Percentiles rank a stretch among this genome's conserved stretches.
phyloP scores from a whole-genome alignment of 2,888 invertebrate species.

The Monochamus alternatus region DNA sequence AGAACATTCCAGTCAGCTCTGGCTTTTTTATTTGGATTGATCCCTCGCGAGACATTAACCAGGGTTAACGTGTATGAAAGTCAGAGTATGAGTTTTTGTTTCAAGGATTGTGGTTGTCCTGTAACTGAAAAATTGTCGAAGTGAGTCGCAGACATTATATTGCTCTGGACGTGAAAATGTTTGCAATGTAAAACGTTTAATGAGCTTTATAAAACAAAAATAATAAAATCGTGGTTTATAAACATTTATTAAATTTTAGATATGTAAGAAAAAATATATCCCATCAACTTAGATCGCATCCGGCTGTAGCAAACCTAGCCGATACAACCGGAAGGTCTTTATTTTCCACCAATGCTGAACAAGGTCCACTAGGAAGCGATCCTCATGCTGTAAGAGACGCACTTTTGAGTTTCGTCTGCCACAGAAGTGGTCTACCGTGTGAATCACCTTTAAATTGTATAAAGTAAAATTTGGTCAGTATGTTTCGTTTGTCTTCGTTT shows the following conservation, averaged over 20 bases:
- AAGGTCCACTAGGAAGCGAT: constrained; percentile 73
- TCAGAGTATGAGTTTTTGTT: constrained; percentile 89
- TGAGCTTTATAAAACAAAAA: too few species aligned
- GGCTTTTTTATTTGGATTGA: constrained; percentile 82
- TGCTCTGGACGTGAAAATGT: too few species aligned
- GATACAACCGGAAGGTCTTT: constrained; percentile 77
- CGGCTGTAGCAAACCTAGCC: constrained; percentile 82
- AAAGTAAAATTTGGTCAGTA: constrained; percentile 62
- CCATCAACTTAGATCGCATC: constrained; percentile 81
- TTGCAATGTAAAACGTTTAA: too few species aligned
- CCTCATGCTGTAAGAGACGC: constrained; percentile 86
- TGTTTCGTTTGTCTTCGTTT: constrained; percentile 69
- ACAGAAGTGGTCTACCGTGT: constrained; percentile 87
- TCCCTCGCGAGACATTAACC: constrained; percentile 79
- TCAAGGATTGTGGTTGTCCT: constrained; percentile 87
- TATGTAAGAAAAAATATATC: constrained; percentile 76
- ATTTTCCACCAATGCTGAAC: constrained; percentile 79
- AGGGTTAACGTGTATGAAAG: constrained; percentile 82
- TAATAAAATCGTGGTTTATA: too few species aligned
- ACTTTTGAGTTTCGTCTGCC: constrained; percentile 88
- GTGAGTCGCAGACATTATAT: constrained; percentile 59
- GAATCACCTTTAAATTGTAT: constrained; percentile 71
- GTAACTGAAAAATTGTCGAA: constrained; percentile 77
- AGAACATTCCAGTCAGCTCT: constrained; percentile 94
- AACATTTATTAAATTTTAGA: constrained; percentile 64